Conservation (phyloP, 1,140 invertebrate genomes). For the Plutomurus gul region DNA sequence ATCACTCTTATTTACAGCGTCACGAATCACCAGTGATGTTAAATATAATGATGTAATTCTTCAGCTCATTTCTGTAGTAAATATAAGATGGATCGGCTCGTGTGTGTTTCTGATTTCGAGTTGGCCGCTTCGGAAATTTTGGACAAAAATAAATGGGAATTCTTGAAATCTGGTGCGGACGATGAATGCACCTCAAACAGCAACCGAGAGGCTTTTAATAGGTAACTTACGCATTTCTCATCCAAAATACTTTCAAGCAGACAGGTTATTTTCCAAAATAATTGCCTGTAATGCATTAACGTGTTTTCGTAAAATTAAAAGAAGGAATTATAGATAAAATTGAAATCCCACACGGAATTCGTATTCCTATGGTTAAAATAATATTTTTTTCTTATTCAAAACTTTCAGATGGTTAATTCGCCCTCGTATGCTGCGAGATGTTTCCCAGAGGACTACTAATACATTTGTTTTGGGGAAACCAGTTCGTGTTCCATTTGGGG, state of each 20-base stretch:
- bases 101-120: constrained; percentile 82
- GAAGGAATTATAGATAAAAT: too few species aligned
- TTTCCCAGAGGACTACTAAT: constrained; percentile 67
- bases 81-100: constrained; percentile 57
- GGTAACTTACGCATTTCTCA: neutral
- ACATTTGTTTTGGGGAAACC: constrained; percentile 70
- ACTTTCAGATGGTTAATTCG: constrained; percentile 72
- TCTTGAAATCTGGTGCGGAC: constrained; percentile 86
- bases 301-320: too few species aligned
- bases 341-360: too few species aligned
- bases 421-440: constrained; percentile 78
- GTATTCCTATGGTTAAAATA: neutral
- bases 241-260: neutral
- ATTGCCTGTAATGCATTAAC: too few species aligned
- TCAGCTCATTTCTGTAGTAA: too few species aligned
- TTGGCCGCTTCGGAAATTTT: constrained; percentile 68
- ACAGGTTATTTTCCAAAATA: neutral
- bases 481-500: constrained; percentile 79
- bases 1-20: too few species aligned
- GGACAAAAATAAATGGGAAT: constrained; percentile 73
- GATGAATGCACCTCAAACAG: constrained; percentile 73
- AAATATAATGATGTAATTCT: too few species aligned
- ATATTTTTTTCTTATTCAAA: neutral
- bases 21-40: too few species aligned
- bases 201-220: constrained; percentile 22